These are phyloP conservation scores for Morpho achilles DNA, from an alignment of 2,888 invertebrate species.

Conservation along the genomic window DNA sequence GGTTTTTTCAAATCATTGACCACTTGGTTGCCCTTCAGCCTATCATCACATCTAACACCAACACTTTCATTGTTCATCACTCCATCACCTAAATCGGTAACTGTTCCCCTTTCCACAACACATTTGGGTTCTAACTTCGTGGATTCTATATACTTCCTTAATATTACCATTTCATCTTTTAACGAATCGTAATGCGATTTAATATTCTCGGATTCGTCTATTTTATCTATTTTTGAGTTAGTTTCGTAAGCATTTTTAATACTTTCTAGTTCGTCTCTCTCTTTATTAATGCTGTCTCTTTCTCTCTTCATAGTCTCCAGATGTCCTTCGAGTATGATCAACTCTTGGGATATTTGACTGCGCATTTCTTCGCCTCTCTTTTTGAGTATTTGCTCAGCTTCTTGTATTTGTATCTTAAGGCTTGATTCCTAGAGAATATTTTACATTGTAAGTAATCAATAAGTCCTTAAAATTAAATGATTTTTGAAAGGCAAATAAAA, in stretches of 20 bases:
- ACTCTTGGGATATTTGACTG: constrained; percentile 52
- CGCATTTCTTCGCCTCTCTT: constrained; percentile 60
- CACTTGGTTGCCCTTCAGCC: constrained; percentile 41
- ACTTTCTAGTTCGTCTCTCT: constrained; percentile 42
- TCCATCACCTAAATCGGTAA: constrained; percentile 37
- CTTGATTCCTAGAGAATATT: constrained; percentile 46
- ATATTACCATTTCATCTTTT: constrained; percentile 44
- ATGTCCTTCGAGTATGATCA: constrained; percentile 46
- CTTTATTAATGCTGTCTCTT: constrained; percentile 48
- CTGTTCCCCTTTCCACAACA: constrained; percentile 45
- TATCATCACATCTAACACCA: constrained; percentile 27
- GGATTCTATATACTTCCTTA: constrained; percentile 48
- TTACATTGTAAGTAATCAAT: neutral
- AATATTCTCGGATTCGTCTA: constrained; percentile 35
- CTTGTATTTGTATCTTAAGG: constrained; percentile 47
- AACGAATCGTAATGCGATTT: constrained; percentile 46
- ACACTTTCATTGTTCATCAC: constrained; percentile 38
- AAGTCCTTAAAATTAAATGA: too few relatives aligned
- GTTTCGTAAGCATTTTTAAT: constrained; percentile 31
- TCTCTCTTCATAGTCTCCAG: constrained; percentile 53
- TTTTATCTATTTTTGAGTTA: constrained; percentile 13
- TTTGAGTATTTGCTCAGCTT: constrained; percentile 50
- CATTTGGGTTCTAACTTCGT: constrained; percentile 40
- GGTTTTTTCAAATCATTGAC: constrained; percentile 63
- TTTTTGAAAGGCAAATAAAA: too few relatives aligned